Conservation (phyloP, 2,888 invertebrate species). For the Amaurobius ferox region DNA sequence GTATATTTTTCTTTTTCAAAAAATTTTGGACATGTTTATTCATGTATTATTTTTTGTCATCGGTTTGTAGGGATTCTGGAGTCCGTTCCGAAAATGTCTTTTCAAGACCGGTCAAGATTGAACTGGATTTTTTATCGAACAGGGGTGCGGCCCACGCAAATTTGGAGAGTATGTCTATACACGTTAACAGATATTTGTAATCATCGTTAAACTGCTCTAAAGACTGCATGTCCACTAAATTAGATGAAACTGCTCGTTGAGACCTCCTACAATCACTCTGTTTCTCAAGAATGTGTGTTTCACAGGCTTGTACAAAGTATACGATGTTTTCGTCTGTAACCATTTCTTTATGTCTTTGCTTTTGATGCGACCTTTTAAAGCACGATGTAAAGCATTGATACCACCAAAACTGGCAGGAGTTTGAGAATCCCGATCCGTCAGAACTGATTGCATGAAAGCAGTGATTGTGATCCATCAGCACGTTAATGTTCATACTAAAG, state of each 20-base stretch:
- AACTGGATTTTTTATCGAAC: slow-evolving; percentile 73
- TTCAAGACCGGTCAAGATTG: slow-evolving; percentile 69
- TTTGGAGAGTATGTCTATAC: slow-evolving; percentile 75
- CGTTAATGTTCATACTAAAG: background rate
- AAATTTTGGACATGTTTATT: slow-evolving; percentile 66
- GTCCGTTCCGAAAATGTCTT: slow-evolving; percentile 54
- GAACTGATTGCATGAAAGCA: background rate
- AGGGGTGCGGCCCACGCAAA: slow-evolving; percentile 74
- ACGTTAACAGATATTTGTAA: slow-evolving; percentile 73
- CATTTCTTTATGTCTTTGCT: slow-evolving; percentile 42
- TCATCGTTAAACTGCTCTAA: slow-evolving; percentile 72
- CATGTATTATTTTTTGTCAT: slow-evolving; percentile 74
- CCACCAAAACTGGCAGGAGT: slow-evolving; percentile 33
- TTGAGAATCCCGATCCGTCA: slow-evolving; percentile 22
- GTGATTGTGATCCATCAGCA: background rate
- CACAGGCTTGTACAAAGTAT: slow-evolving; percentile 63
- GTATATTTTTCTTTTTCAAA: slow-evolving; percentile 67
- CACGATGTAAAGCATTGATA: slow-evolving; percentile 19
- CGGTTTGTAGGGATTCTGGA: slow-evolving; percentile 74
- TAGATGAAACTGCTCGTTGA: slow-evolving; percentile 75
- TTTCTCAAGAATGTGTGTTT: slow-evolving; percentile 51
- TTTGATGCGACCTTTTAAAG: slow-evolving; percentile 13
- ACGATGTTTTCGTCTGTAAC: slow-evolving; percentile 43
- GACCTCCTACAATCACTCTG: slow-evolving; percentile 67
- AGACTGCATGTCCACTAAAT: slow-evolving; percentile 73